Evolutionary conservation across 2,797 vertebrate genomes (phyloP).

Genomic region (Girardinus metallicus): DNA sequence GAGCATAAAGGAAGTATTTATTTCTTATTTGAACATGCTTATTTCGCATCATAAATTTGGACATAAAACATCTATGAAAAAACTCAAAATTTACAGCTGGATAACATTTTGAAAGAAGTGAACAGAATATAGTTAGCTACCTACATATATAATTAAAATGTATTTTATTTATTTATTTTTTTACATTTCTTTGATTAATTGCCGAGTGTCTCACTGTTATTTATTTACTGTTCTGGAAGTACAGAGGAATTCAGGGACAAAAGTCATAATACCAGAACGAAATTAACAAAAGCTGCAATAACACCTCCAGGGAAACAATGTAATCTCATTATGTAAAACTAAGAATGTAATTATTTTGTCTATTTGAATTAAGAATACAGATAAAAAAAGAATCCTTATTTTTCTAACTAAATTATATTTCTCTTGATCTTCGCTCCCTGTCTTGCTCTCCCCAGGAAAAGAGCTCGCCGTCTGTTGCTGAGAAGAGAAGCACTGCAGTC

Average conservation of each 20-base stretch:
- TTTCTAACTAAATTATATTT: slow-evolving; percentile 26
- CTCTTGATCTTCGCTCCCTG: slow-evolving; percentile 19
- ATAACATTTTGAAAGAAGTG: too few species aligned
- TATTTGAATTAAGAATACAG: slow-evolving; percentile 10
- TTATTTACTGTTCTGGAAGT: not conserved
- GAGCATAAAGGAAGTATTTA: not conserved
- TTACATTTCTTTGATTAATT: not conserved
- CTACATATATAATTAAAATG: too few species aligned
- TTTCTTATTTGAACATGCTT: not conserved
- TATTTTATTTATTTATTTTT: not conserved
- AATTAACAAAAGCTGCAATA: not conserved
- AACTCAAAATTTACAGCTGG: not conserved
- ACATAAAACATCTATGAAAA: not conserved
- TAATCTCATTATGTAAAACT: not conserved
- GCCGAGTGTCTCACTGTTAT: not conserved
- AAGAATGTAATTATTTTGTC: not conserved
- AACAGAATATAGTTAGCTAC: not conserved
- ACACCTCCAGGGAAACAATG: not conserved
- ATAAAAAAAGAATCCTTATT: slow-evolving; percentile 2
- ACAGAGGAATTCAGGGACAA: not conserved
- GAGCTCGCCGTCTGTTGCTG: slow-evolving; percentile 55
- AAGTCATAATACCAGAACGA: not conserved
- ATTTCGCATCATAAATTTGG: not conserved
- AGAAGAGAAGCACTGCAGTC: slow-evolving; percentile 57
- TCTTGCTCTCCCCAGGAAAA: slow-evolving; percentile 35